These are phyloP conservation scores for Spialia ferax DNA, from an alignment of 2,888 invertebrate species.

Conservation along the genomic window DNA sequence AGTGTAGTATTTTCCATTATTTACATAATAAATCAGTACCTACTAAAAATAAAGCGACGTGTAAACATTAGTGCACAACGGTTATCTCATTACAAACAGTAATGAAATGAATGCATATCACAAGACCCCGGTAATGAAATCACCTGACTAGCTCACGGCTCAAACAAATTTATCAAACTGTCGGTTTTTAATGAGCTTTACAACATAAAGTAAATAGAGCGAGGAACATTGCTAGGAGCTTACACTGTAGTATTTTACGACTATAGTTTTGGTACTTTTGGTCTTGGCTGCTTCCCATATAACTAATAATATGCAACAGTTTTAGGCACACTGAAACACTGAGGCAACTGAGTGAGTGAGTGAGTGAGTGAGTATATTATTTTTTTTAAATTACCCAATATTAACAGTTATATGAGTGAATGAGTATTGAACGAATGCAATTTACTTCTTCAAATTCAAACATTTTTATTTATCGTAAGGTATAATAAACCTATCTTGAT, in stretches of 20 bases:
- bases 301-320: no score
- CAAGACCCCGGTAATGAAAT: constrained; percentile 29
- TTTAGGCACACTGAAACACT: no score
- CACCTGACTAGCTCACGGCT: constrained; percentile 24
- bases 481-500: no score
- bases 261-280: not conserved
- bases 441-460: no score
- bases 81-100: constrained; percentile 17
- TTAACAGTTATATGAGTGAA: no score
- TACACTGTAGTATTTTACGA: constrained; percentile 9
- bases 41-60: constrained; percentile 1
- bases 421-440: no score
- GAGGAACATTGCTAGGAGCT: not conserved
- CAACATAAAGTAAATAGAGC: constrained; percentile 19
- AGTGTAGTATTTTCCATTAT: not conserved
- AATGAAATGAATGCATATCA: constrained; percentile 32
- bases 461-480: no score
- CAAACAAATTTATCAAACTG: constrained; percentile 29
- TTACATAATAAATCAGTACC: no score
- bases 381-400: no score
- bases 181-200: constrained; percentile 26
- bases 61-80: not conserved
- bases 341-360: no score
- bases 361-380: no score
- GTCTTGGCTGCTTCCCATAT: constrained; percentile 2